A percentile compares a stretch with the other conserved stretches of the same genome.
These are phyloP conservation scores for Brachyistius frenatus DNA, from an alignment of 2,113 vertebrate genomes.

Conservation along the genomic window DNA sequence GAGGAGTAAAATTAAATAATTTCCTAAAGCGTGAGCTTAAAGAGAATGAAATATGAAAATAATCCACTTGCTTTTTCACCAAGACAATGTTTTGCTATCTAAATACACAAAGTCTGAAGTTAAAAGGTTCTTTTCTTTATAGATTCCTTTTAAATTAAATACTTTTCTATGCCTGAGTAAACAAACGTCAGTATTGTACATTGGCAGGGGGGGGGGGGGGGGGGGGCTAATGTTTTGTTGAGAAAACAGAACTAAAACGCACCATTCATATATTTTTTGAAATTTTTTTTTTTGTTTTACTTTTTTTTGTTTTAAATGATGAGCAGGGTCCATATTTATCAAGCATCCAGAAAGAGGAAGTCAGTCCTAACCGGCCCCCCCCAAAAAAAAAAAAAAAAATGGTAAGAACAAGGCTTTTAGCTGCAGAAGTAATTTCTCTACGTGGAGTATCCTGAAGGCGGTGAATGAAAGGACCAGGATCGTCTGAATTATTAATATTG, in stretches of 20 bases:
- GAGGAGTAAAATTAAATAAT: constrained; percentile 89
- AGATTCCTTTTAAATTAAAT: constrained; percentile 87
- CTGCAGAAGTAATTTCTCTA: constrained; percentile 29
- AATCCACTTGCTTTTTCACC: constrained; percentile 87
- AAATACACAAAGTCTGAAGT: constrained; percentile 93
- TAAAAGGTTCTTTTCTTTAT: constrained; percentile 83
- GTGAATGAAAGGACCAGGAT: constrained; percentile 32
- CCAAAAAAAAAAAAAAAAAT: too few species aligned
- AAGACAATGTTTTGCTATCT: constrained; percentile 90
- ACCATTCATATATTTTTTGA: neutral
- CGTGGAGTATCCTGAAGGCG: constrained; percentile 37
- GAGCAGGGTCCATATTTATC: constrained; percentile 65
- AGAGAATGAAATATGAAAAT: constrained; percentile 88
- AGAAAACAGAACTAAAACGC: constrained; percentile 20
- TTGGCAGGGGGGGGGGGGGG: constrained; percentile 78
- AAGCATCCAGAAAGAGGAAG: constrained; percentile 69
- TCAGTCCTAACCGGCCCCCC: constrained; percentile 22
- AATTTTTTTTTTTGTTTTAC: neutral
- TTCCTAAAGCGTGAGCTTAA: constrained; percentile 89
- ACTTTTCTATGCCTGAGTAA: constrained; percentile 93
- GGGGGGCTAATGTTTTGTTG: constrained; percentile 52
- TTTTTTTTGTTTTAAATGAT: neutral
- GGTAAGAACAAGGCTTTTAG: constrained; percentile 39
- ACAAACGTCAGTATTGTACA: constrained; percentile 92
- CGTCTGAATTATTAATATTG: constrained; percentile 36